phyloP scores from a whole-genome alignment of 53 echinoderm and acorn worm genomes.

The Arbacia lixula region DNA sequence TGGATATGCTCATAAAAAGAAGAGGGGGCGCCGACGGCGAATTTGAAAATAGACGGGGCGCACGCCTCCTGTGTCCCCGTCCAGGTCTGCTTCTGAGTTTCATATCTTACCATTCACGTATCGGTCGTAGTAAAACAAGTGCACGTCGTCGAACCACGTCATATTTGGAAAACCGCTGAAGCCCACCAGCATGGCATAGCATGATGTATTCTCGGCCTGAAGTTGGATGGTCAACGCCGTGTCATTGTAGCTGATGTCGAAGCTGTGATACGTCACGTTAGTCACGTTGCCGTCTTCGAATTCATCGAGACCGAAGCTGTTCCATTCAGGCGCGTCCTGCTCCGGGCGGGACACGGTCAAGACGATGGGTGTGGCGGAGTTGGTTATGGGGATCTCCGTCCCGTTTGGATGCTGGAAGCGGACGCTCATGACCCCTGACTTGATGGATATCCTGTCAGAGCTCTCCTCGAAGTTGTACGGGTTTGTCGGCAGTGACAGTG shows the following conservation, averaged over 20 bases:
- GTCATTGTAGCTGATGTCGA: slow-evolving; percentile 65
- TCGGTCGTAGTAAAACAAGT: slow-evolving; percentile 47
- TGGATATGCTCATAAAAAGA: too few relatives aligned
- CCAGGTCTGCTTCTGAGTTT: too few relatives aligned
- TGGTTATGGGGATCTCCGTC: slow-evolving; percentile 50
- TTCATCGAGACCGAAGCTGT: slow-evolving; percentile 29
- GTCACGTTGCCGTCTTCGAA: slow-evolving; percentile 48
- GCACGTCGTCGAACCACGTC: slow-evolving; percentile 32
- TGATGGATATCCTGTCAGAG: slow-evolving; percentile 64
- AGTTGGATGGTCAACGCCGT: slow-evolving; percentile 64
- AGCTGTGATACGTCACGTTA: slow-evolving; percentile 74
- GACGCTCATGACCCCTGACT: slow-evolving; percentile 62
- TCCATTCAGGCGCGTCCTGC: slow-evolving; percentile 40
- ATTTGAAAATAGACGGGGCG: too few relatives aligned
- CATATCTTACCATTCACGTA: slow-evolving; percentile 7
- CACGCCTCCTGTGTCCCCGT: too few relatives aligned
- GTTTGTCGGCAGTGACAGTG: slow-evolving; percentile 41
- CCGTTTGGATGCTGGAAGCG: slow-evolving; percentile 24
- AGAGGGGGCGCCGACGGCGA: too few relatives aligned
- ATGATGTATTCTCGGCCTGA: slow-evolving; percentile 18
- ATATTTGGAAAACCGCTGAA: slow-evolving; percentile 56
- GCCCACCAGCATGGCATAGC: slow-evolving; percentile 59
- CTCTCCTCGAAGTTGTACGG: slow-evolving; percentile 76
- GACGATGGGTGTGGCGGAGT: slow-evolving; percentile 34
- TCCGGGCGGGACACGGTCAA: slow-evolving; percentile 61